A percentile compares a stretch with the other conserved stretches of the same genome.
Conservation (phyloP, 2,113 vertebrate genomes). For the Mugil cephalus region DNA sequence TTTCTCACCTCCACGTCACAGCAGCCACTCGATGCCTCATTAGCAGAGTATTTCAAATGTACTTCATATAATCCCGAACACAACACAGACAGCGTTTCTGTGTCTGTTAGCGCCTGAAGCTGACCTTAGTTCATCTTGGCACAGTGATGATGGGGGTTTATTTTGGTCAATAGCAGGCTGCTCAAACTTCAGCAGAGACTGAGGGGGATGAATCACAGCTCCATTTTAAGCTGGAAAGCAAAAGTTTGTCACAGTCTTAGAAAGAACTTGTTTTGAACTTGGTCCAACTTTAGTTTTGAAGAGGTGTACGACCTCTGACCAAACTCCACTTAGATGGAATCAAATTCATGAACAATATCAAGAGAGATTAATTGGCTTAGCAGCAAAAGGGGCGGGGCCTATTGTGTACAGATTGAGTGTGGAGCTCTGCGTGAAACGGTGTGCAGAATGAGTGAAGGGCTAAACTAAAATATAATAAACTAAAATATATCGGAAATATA, state of each 20-base stretch:
- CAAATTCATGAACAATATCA: background rate
- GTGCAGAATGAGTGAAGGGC: no score
- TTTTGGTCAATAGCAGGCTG: background rate
- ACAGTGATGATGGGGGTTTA: background rate
- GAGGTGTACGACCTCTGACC: background rate
- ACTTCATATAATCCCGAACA: background rate
- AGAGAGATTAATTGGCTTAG: background rate
- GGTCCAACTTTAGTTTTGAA: background rate
- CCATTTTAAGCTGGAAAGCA: background rate
- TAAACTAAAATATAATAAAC: no score
- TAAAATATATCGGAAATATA: no score
- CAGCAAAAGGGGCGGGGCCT: no score
- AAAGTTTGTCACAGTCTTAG: constrained; percentile 1
- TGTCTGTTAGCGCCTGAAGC: background rate
- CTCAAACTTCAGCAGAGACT: background rate
- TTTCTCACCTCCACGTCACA: constrained; percentile 23
- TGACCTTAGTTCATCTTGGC: background rate
- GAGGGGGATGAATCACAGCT: constrained; percentile 28
- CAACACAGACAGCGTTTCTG: background rate
- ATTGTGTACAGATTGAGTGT: no score
- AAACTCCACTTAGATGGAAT: background rate
- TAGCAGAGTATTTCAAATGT: constrained; percentile 11
- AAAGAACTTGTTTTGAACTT: constrained; percentile 2
- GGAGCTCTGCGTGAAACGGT: no score
- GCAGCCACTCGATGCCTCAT: constrained; percentile 50